These are phyloP conservation scores for Antedon bifida DNA, from an alignment of 35 echinoderm and acorn worm species.

Conservation along the genomic window DNA sequence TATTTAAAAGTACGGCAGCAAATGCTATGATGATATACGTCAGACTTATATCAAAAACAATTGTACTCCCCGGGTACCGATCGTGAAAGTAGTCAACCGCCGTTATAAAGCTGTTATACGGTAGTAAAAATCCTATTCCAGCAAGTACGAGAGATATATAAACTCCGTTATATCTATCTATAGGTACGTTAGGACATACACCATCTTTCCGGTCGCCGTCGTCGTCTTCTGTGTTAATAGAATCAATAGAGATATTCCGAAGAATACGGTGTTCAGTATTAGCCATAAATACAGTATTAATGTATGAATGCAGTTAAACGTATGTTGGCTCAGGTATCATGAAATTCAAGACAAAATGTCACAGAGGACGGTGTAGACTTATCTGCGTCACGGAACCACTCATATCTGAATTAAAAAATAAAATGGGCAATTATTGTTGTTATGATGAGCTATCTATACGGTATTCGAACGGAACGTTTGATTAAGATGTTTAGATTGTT, in stretches of 20 bases:
- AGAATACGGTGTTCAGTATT: neutral
- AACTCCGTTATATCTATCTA: slow-evolving; percentile 30
- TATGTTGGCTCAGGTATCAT: too few species aligned
- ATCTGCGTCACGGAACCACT: too few species aligned
- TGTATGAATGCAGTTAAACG: too few species aligned
- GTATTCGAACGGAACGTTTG: too few species aligned
- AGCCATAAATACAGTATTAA: too few species aligned
- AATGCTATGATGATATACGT: slow-evolving; percentile 57
- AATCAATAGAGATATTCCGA: neutral
- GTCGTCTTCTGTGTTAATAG: neutral
- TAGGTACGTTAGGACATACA: slow-evolving; percentile 1
- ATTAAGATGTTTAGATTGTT: too few species aligned
- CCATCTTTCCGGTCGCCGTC: neutral
- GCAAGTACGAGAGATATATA: slow-evolving; percentile 44
- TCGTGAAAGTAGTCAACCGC: slow-evolving; percentile 56
- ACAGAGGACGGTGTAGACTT: too few species aligned
- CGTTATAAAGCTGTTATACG: slow-evolving; percentile 74
- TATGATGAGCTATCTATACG: too few species aligned
- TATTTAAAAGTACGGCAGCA: slow-evolving; percentile 45
- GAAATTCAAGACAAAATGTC: too few species aligned
- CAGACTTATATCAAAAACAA: slow-evolving; percentile 64
- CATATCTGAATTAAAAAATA: too few species aligned
- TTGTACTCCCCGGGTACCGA: slow-evolving; percentile 46
- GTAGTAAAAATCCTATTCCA: slow-evolving; percentile 55
- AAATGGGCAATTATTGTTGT: too few species aligned